Evolutionary conservation across 1,140 invertebrate species (phyloP), one percentile per base, ranked within the genome.

Genomic region (Habropoda laboriosa): DNA sequence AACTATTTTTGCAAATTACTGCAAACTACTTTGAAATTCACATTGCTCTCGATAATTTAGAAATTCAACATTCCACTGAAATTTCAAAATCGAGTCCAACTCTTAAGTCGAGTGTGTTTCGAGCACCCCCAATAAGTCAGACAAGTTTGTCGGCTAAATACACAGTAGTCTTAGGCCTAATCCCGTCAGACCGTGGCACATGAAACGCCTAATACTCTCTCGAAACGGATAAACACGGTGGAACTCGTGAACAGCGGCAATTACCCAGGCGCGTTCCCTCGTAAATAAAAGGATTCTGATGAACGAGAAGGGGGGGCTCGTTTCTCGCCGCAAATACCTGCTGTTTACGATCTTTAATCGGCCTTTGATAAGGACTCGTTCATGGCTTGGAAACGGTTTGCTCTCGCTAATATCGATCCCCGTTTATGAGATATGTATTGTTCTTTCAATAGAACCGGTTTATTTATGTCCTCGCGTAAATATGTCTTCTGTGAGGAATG

Each of bases 211-310:
- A 60, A 35, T n/a, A 35, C 10, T 1, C 24, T 27, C 24, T 24
- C 10, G 27, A 32, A 71, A 8, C 21, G 21, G 38, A 72, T 40
- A 74, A 51, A 63, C 24, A 16, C 35, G 21, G 13, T 49, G 8
- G 27, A 18, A 6, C 12, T n/a, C 7, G 30, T 10, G 8, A 67
- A 57, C 35, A 24, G 13, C 12, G 27, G 35, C 8, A 55, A 66
- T 66, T 74, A 74, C 30, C n/a, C 16, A 30, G 5, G n/a, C 40
- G 12, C 3, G 6, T 13, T 47, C 3, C 4, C 27, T 18, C 30
- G 49, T 74, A 74, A 74, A 74, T 40, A 51, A 24, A 18, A 13
- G 47, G 21, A 64, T 64, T 40, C 61, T 32, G 49, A 13, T 53
- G 21, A 32, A 38, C 24, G 27, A 51, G 27, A 66, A 64, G n/a